Conservation (phyloP, 2,113 vertebrate genomes). For the Ceratotherium simum region DNA sequence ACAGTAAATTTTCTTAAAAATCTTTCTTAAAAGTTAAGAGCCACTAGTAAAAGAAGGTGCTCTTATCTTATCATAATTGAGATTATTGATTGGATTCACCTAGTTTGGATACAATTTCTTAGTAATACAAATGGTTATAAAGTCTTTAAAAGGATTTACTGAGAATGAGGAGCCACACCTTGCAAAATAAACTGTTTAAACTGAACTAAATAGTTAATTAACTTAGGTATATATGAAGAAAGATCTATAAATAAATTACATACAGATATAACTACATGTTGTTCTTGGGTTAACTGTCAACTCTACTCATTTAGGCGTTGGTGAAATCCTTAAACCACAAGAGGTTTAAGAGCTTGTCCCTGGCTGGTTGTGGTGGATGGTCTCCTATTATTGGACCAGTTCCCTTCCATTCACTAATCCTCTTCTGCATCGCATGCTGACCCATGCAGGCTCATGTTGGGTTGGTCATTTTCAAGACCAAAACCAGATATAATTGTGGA, state of each 20-base stretch:
- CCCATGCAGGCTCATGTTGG: not conserved
- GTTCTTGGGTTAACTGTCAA: not conserved
- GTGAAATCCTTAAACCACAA: not conserved
- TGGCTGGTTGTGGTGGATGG: not conserved
- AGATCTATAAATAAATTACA: not conserved
- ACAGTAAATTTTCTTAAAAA: not conserved
- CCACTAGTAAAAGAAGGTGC: not conserved
- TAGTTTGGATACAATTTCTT: slow-evolving; percentile 2
- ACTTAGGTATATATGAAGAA: not conserved
- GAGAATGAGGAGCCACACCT: not conserved
- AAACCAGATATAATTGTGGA: slow-evolving; percentile 27
- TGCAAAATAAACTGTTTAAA: slow-evolving; percentile 31
- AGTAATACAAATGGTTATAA: not conserved
- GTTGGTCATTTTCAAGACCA: slow-evolving; percentile 48
- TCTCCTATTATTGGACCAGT: not conserved
- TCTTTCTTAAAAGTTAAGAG: not conserved
- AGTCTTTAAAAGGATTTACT: not conserved
- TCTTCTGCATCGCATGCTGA: not conserved
- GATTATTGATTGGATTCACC: slow-evolving; percentile 2
- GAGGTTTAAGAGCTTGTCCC: not conserved
- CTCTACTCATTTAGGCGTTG: not conserved
- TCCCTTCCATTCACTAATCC: not conserved
- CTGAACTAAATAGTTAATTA: not conserved
- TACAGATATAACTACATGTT: not conserved
- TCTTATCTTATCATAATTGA: not conserved